Conservation (phyloP, 2,113 vertebrate genomes). For the Cavia aperea region DNA sequence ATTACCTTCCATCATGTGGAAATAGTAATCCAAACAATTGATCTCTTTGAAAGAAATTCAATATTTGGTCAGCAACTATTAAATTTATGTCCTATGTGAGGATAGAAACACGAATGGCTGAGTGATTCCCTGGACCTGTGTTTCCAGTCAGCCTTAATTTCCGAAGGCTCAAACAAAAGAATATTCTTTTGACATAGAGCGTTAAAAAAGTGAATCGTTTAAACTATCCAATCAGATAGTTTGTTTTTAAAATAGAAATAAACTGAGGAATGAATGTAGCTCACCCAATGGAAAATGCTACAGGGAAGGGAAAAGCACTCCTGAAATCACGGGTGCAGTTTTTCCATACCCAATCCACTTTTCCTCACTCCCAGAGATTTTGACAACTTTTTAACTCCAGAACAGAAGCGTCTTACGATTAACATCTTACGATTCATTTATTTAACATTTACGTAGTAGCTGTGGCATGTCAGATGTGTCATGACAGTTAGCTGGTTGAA, state of each 20-base stretch:
- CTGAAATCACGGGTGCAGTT: background rate
- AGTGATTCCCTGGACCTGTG: background rate
- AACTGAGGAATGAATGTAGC: background rate
- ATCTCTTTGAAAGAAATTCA: background rate
- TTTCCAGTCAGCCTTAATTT: conserved; percentile 45
- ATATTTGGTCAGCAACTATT: background rate
- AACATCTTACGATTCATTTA: background rate
- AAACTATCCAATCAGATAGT: conserved; percentile 13
- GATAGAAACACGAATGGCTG: background rate
- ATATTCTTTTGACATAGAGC: conserved; percentile 40
- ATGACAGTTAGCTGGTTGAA: background rate
- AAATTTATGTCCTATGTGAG: conserved; percentile 37
- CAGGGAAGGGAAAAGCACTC: background rate
- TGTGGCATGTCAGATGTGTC: background rate
- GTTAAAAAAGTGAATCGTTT: background rate
- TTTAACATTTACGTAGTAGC: background rate
- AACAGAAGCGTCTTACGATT: background rate
- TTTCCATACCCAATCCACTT: background rate
- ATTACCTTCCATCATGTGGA: background rate
- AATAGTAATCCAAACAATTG: background rate
- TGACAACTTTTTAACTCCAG: background rate
- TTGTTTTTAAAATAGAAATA: background rate
- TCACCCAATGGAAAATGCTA: background rate
- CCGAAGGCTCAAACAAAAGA: conserved; percentile 19
- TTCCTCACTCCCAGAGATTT: background rate